phyloP scores from a whole-genome alignment of 2,888 invertebrate species.

The Melanargia galathea region DNA sequence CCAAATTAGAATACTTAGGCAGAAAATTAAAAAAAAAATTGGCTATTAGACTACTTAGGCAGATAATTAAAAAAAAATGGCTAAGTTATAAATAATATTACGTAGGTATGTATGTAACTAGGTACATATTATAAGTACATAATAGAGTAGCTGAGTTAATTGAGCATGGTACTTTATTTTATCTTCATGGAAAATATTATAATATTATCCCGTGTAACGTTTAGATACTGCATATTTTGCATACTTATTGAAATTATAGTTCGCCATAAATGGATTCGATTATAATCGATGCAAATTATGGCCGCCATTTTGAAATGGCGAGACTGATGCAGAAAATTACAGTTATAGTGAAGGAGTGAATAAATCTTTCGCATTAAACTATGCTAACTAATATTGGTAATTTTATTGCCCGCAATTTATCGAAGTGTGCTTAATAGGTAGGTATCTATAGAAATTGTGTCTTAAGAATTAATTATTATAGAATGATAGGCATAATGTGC shows the following conservation, averaged over 20 bases:
- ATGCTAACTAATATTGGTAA: conserved; percentile 32
- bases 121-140: neutral
- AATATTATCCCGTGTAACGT: neutral
- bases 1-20: no score
- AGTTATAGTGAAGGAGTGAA: conserved; percentile 30
- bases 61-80: no score
- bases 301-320: conserved; percentile 35
- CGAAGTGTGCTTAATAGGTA: conserved; percentile 22
- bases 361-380: conserved; percentile 30
- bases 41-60: no score
- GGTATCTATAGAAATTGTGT: conserved; percentile 1
- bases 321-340: conserved; percentile 35
- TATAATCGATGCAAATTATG: conserved; percentile 45
- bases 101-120: neutral
- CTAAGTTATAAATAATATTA: no score
- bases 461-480: conserved; percentile 14
- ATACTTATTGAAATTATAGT: conserved; percentile 26
- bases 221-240: conserved; percentile 9
- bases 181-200: conserved; percentile 5
- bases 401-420: conserved; percentile 30
- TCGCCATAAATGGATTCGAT: conserved; percentile 40
- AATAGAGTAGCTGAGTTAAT: neutral
- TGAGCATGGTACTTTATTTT: neutral
- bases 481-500: neutral
- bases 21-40: no score